Percentiles rank a stretch among this genome's conserved stretches.
Evolutionary conservation across 1,140 invertebrate species (phyloP).

Genomic region (Drosophila bifasciata): DNA sequence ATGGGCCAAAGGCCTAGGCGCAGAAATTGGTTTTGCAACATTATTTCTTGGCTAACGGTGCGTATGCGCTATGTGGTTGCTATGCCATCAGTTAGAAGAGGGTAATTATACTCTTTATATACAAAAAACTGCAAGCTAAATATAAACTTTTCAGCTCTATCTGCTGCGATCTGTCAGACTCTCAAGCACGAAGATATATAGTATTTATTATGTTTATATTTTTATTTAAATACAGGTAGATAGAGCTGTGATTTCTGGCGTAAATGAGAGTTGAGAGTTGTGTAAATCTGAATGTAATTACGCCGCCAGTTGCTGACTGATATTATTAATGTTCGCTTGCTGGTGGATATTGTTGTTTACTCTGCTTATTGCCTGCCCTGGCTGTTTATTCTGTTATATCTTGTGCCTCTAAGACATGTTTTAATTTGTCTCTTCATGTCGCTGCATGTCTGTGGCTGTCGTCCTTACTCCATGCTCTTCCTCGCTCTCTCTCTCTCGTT

Average conservation of each 20-base stretch:
- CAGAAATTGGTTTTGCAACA: constrained; percentile 40
- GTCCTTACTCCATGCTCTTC: neutral
- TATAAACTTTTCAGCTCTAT: neutral
- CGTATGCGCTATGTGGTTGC: constrained; percentile 48
- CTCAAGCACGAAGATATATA: neutral
- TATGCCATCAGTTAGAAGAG: too few relatives aligned
- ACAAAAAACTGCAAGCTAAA: neutral
- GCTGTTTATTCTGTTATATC: constrained; percentile 49
- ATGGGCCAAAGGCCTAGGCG: constrained; percentile 11
- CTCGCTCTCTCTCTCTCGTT: neutral
- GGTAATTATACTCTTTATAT: too few relatives aligned
- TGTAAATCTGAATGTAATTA: constrained; percentile 47
- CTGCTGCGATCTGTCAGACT: neutral
- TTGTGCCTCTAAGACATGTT: constrained; percentile 56
- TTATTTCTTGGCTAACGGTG: constrained; percentile 32
- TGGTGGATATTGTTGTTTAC: constrained; percentile 33
- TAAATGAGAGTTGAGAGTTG: constrained; percentile 1
- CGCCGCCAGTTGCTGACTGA: constrained; percentile 36
- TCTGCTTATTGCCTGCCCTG: constrained; percentile 23
- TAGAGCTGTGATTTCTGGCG: constrained; percentile 19
- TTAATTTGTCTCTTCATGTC: constrained; percentile 65
- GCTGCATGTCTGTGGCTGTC: constrained; percentile 30
- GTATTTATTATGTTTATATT: neutral
- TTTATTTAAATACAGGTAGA: neutral
- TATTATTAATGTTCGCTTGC: constrained; percentile 48